These are phyloP conservation scores for Molossus molossus DNA, from an alignment of 2,797 vertebrate genomes.

Conservation along the genomic window DNA sequence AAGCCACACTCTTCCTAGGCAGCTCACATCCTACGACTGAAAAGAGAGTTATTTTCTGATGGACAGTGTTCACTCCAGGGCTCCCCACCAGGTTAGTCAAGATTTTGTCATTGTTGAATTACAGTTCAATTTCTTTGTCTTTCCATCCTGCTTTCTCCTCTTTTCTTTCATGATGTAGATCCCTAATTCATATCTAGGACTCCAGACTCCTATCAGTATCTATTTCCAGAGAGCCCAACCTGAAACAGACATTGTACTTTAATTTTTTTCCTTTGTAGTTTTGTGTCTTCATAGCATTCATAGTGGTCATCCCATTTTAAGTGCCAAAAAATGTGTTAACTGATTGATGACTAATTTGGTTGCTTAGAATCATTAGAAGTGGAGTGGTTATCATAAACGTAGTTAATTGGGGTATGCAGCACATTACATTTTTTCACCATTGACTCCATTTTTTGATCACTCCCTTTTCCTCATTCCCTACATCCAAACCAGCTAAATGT, in stretches of 20 bases:
- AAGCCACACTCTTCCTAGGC: no score
- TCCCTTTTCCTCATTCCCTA: neutral
- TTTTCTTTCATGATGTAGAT: neutral
- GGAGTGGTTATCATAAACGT: neutral
- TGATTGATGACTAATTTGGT: constrained; percentile 1
- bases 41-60: neutral
- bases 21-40: neutral
- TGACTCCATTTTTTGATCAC: neutral
- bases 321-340: neutral
- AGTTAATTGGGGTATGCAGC: neutral
- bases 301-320: neutral
- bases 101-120: neutral
- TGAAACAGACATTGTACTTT: neutral
- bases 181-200: neutral
- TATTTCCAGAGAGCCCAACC: neutral
- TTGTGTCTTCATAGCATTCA: neutral
- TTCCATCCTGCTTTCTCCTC: neutral
- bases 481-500: neutral
- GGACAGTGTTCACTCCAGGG: neutral
- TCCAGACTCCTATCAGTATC: neutral
- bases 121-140: neutral
- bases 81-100: neutral
- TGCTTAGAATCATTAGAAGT: constrained; percentile 23
- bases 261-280: neutral
- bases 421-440: neutral